Conservation (phyloP, 2,113 vertebrate genomes). For the Amblyopsis rosae region DNA sequence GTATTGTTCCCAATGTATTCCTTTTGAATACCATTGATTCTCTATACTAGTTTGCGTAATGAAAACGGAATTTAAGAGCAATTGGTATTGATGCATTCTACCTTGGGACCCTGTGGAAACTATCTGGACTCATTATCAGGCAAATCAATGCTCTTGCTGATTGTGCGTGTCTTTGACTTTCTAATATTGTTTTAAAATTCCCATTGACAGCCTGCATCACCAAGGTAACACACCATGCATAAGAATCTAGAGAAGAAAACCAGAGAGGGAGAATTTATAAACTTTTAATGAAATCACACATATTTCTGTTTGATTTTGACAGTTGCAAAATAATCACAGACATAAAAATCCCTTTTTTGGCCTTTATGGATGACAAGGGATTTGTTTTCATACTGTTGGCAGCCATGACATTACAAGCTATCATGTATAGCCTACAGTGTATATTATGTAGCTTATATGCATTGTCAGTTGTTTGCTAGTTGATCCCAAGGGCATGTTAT, state of each 20-base stretch:
- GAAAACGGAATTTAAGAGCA: constrained; percentile 39
- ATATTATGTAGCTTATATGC: neutral
- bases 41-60: constrained; percentile 15
- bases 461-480: neutral
- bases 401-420: neutral
- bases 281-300: constrained; percentile 23
- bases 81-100: constrained; percentile 40
- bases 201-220: constrained; percentile 30
- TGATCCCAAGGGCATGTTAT: neutral
- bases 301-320: neutral
- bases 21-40: constrained; percentile 14
- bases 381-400: neutral
- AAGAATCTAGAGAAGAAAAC: constrained; percentile 17
- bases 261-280: neutral
- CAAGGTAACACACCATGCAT: constrained; percentile 31
- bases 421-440: neutral
- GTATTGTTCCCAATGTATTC: neutral
- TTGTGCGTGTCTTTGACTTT: constrained; percentile 57
- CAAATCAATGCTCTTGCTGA: constrained; percentile 51
- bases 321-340: too few species aligned
- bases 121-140: constrained; percentile 57
- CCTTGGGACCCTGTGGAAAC: constrained; percentile 37
- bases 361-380: neutral
- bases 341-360: neutral
- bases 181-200: constrained; percentile 51